Evolutionary conservation across 2,113 vertebrate species (phyloP), one percentile per base, ranked within the genome.

Genomic region (Callipepla squamata): DNA sequence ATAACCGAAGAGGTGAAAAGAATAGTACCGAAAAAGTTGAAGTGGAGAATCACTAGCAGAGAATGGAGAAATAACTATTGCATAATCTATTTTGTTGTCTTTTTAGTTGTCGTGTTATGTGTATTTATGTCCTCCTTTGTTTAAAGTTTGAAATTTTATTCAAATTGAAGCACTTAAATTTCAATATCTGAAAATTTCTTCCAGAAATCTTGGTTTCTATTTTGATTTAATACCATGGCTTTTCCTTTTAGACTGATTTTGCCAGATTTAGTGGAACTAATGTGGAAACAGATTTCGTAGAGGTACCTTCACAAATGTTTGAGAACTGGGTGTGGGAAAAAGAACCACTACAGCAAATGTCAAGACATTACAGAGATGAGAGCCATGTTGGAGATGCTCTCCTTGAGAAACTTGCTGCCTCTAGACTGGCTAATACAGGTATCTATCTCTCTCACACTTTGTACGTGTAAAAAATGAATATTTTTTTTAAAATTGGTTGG

Each of bases 311-410:
- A 58, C 99, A 99, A 96, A 98, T 99, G 98, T 98, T 99, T 82
- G 99, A 99, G 96, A 99, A 99, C 91, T 99, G 99, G 99, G 99
- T 99, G 12, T 99, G 99, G 99, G 98, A 99, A 93, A 98, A 98
- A 80, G 98, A 99, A 91, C 98, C 98, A 9, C 97, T 99, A 23
- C 98, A 97, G 73, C 98, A 98, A 91, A 97, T 99, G 97, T 99
- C 99, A 26, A 97, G 96, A 65, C 99, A 99, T 97, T 99, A 99
- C 96, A 98, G 97, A 95, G 98, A 99, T 40, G 97, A 98, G 55
- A 98, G 96, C 44, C 96, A 97, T 4, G 97, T 99, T 93, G 98
- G 97, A 50, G 98, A 99, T 19, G 45, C 90, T 42, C 95, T 99
- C 14, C 98, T 99, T 36, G 97, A 99, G 92, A 99, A 98, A 87